phyloP scores from a whole-genome alignment of 2,797 vertebrate genomes.

The Mycteria americana region DNA sequence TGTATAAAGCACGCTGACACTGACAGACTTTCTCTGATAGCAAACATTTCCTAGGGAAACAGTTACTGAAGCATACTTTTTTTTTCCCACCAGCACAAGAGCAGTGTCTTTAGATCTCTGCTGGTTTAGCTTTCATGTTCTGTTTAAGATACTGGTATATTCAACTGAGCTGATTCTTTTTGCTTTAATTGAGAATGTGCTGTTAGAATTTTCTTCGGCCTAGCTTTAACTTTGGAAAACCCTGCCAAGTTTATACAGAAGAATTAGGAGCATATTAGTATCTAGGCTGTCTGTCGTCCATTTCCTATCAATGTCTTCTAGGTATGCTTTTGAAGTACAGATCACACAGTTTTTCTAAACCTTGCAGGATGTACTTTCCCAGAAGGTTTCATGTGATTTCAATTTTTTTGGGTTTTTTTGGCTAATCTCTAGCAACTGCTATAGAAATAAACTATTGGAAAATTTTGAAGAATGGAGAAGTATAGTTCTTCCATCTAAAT shows the following conservation, averaged over 20 bases:
- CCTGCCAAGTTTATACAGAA: not conserved
- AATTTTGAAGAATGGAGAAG: not conserved
- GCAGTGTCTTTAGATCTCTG: not conserved
- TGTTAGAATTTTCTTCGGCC: not conserved
- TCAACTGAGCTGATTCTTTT: not conserved
- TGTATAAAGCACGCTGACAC: not conserved
- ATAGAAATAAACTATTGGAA: not conserved
- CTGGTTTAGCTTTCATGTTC: not conserved
- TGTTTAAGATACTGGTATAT: not conserved
- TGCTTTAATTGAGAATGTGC: not conserved
- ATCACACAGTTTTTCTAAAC: not conserved
- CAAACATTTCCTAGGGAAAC: slow-evolving; percentile 1
- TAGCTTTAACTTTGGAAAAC: not conserved
- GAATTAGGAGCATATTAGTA: not conserved
- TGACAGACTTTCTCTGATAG: slow-evolving; percentile 5
- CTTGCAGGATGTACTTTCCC: not conserved
- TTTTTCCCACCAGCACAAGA: not conserved
- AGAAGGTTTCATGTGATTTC: not conserved
- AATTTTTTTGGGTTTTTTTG: not conserved
- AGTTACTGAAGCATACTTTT: not conserved
- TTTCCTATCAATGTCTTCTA: not conserved
- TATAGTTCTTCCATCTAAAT: not conserved
- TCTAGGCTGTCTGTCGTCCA: accelerated
- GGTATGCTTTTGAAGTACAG: not conserved
- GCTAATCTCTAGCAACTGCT: not conserved